Base-by-base conservation (phyloP, 2,797 vertebrate species). In the Iguana delicatissima region DNA sequence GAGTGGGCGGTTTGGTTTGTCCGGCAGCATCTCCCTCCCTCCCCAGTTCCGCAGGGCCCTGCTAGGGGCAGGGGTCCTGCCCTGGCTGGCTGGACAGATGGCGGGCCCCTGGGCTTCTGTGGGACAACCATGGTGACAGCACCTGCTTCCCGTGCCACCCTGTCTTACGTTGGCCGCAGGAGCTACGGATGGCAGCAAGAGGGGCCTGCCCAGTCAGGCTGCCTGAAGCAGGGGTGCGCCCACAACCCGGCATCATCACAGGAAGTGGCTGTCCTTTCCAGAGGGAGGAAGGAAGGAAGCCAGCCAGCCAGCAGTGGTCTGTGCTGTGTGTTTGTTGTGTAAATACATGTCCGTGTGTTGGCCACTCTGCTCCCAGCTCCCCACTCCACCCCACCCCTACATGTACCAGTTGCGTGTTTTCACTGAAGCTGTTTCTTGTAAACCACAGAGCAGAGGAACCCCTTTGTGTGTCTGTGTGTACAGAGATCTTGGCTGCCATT, bases 401-500 rank as follows among this genome's bases (percentile, higher is more conserved):
- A 4, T 62, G 91, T 90, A 22, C 85, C 88, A 59, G 89, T 86
- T 86, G 91, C 26, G 29, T 85, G 89, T 89, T 24, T 55, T 57
- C 13, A n/a, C 93, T 0, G 67, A 18, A 26, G 74, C 91, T 22
- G 79, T 89, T 92, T 89, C 29, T 86, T 9, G 1, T 76, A 24
- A 5, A 35, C 82, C 42, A 72, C 85, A 80, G 87, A 89, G 93
- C 12, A 0, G 69, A 92, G 89, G 86, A 77, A 72, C 42, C 84
- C 62, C 42, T 84, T 88, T 69, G 82, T 91, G 89, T 94, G 93
- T 95, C 93, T 91, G 88, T 93, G 93, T 93, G 94, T 94, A 90
- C 94, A 93, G 93, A 93, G 5, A 94, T 96, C 95, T 92, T 94
- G 95, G 96, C 94, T 90, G 94, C 94, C 95, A 90, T 96, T 96